Percentiles rank a stretch among this genome's conserved stretches.
These are phyloP conservation scores for Aptenodytes forsteri DNA, from an alignment of 2,113 vertebrate species.

Conservation along the genomic window DNA sequence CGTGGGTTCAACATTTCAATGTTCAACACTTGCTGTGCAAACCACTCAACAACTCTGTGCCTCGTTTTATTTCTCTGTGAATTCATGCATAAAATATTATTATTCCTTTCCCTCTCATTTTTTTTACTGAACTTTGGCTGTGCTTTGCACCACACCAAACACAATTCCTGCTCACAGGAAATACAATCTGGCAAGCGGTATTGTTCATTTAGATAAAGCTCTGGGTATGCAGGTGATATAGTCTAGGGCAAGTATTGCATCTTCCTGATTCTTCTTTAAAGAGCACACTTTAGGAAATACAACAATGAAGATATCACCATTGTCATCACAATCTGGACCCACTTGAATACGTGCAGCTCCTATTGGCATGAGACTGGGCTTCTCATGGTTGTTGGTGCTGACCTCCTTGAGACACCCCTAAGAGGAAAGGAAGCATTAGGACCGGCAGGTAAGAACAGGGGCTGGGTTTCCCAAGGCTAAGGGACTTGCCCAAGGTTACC, in stretches of 20 bases:
- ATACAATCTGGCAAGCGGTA: background rate
- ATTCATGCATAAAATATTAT: background rate
- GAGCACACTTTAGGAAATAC: background rate
- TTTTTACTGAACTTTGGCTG: background rate
- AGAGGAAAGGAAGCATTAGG: background rate
- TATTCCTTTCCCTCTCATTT: background rate
- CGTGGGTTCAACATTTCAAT: background rate
- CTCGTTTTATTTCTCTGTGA: background rate
- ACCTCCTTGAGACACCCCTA: background rate
- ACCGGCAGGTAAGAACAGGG: background rate
- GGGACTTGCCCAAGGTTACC: background rate
- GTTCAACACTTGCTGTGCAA: background rate
- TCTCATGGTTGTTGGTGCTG: background rate
- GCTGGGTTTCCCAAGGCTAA: background rate
- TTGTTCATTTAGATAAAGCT: background rate
- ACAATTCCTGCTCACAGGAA: background rate
- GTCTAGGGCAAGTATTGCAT: background rate
- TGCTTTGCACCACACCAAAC: background rate
- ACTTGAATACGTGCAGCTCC: background rate
- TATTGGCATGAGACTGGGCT: background rate
- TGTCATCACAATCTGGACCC: background rate
- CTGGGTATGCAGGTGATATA: background rate
- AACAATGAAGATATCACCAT: background rate
- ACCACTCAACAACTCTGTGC: background rate
- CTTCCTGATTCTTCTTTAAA: background rate